Evolutionary conservation across 2,888 invertebrate genomes (phyloP).

Genomic region (Drosophila flavopinicola): DNA sequence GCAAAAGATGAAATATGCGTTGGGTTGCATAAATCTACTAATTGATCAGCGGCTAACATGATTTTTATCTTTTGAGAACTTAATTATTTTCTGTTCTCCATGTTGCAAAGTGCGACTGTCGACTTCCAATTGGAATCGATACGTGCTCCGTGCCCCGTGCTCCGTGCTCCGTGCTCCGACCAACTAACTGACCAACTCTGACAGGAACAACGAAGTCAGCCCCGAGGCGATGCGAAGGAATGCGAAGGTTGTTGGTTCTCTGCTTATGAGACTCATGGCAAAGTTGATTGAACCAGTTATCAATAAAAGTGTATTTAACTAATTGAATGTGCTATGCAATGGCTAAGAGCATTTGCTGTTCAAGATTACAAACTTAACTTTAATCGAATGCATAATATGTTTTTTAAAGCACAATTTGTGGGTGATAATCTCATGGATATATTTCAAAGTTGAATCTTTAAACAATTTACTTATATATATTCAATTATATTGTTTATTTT

Average conservation of each 20-base stretch:
- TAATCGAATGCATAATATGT: background rate
- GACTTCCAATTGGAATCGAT: constrained; percentile 69
- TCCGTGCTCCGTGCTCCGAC: constrained; percentile 31
- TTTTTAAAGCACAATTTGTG: background rate
- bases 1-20: constrained; percentile 75
- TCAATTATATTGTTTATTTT: too few relatives aligned
- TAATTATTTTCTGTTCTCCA: constrained; percentile 79
- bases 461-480: background rate
- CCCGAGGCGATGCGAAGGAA: constrained; percentile 59
- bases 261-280: constrained; percentile 7
- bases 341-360: too few relatives aligned
- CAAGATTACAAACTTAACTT: background rate
- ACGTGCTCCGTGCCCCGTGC: constrained; percentile 41
- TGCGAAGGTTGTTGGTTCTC: constrained; percentile 57
- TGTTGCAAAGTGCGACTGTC: constrained; percentile 52
- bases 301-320: background rate
- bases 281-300: constrained; percentile 8
- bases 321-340: constrained; percentile 1
- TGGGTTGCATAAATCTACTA: constrained; percentile 76
- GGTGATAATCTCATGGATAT: too few relatives aligned
- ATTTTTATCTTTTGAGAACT: constrained; percentile 83
- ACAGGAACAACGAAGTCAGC: constrained; percentile 45
- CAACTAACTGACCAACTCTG: constrained; percentile 33
- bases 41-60: constrained; percentile 83
- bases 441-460: background rate